Evolutionary conservation across 2,113 vertebrate species (phyloP), one percentile per base, ranked within the genome.

Genomic region (Tragulus kanchil): DNA sequence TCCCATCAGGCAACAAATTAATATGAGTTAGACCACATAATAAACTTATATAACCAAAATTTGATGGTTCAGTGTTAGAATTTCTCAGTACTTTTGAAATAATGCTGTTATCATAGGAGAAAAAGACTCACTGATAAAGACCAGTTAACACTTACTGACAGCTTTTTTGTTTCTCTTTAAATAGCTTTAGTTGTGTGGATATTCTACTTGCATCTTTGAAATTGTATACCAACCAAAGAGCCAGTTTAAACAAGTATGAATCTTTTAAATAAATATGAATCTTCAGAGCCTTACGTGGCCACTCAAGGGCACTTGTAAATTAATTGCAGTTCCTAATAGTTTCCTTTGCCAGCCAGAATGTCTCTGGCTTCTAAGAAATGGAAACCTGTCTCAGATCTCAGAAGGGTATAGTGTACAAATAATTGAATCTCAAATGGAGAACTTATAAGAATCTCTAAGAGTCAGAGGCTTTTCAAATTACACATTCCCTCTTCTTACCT

Each of bases 11-110:
- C 67, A 95, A 90, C 36, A 96, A 90, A 69, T 59, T 62, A 28
- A 94, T 89, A 2, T 75, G 31, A 85, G 45, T 91, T 36, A 94
- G 17, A 85, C 82, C 28, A 86, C 19, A 93, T 71, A 78, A 95
- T 64, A 85, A 93, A 97, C 81, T 3, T 21, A 88, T 83, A 93
- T 25, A 95, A 58, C 3, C 79, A 88, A 84, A 96, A 83, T 69
- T 93, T 95, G 25, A 62, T 95, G 58, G 94, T 85, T 69, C 88
- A 87, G 54, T 25, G 89, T 96, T 91, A 78, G 17, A 84, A 6
- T 78, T 96, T 56, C 21, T 79, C 25, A 95, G 61, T n/a, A 84
- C 14, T 96, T 94, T 83, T 86, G 45, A 92, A 94, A 92, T 59
- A 92, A 21, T 50, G 14, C 8, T 90, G 13, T 84, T 81, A 85